These are phyloP conservation scores for Fregetta grallaria DNA, from an alignment of 2,113 vertebrate species.

Conservation along the genomic window DNA sequence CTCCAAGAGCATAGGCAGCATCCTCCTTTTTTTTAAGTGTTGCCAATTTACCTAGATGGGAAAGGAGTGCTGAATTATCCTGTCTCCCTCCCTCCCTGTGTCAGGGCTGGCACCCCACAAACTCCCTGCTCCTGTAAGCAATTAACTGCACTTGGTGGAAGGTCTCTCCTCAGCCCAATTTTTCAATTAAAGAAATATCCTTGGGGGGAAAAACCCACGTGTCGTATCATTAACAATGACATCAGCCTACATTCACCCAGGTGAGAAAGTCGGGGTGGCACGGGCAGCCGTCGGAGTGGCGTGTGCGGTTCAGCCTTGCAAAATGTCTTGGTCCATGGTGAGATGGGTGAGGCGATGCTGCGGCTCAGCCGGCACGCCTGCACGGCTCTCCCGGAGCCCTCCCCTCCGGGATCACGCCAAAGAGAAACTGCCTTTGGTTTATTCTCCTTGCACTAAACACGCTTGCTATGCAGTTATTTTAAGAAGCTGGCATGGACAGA, in stretches of 20 bases:
- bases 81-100: neutral
- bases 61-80: neutral
- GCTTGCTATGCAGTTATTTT: neutral
- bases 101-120: neutral
- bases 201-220: neutral
- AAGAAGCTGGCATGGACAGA: neutral
- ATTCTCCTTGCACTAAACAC: neutral
- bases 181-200: neutral
- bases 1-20: neutral
- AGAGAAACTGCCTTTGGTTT: neutral
- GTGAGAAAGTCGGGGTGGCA: neutral
- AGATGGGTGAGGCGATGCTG: neutral
- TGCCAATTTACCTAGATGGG: neutral
- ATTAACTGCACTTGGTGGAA: neutral
- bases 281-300: fast-evolving
- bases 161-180: neutral
- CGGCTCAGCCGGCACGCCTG: fast-evolving
- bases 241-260: neutral
- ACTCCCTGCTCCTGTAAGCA: neutral
- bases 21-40: neutral
- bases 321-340: neutral
- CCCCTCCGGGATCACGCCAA: neutral
- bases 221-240: neutral
- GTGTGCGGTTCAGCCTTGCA: neutral
- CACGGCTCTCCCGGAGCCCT: neutral